Evolutionary conservation across 1,140 invertebrate species (phyloP).

Genomic region (Leptopilina clavipes): DNA sequence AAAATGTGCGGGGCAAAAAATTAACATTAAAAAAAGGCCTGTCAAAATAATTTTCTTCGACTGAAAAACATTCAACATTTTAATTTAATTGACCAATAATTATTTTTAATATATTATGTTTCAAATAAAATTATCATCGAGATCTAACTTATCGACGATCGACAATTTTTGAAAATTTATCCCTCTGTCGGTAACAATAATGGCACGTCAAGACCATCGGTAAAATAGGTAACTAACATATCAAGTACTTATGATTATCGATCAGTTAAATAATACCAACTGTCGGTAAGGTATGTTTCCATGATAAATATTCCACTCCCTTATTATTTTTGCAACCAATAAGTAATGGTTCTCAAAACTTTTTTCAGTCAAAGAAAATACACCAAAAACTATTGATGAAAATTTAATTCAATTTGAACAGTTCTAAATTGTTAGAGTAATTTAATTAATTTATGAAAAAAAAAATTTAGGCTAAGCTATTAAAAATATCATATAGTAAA

Average conservation of each 20-base stretch:
- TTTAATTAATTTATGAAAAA: neutral
- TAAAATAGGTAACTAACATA: too few relatives aligned
- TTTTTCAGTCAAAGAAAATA: constrained; percentile 16
- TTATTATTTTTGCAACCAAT: neutral
- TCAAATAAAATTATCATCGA: too few relatives aligned
- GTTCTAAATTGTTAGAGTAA: neutral
- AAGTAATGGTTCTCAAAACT: too few relatives aligned
- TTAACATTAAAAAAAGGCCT: constrained; percentile 51
- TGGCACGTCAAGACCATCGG: too few relatives aligned
- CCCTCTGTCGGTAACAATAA: too few relatives aligned
- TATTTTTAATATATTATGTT: neutral
- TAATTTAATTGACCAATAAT: neutral
- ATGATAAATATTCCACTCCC: neutral
- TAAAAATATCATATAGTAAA: too few relatives aligned
- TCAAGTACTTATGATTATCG: too few relatives aligned
- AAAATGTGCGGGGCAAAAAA: constrained; percentile 34
- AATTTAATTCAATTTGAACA: neutral
- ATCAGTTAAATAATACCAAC: too few relatives aligned
- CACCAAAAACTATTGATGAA: neutral
- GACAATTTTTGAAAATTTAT: too few relatives aligned
- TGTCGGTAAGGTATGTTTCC: too few relatives aligned
- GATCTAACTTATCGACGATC: too few relatives aligned
- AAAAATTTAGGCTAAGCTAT: neutral
- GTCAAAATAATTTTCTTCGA: constrained; percentile 37
- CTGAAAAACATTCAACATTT: neutral